Conservation (phyloP, 2,113 vertebrate genomes). For the Tachysurus vachellii region DNA sequence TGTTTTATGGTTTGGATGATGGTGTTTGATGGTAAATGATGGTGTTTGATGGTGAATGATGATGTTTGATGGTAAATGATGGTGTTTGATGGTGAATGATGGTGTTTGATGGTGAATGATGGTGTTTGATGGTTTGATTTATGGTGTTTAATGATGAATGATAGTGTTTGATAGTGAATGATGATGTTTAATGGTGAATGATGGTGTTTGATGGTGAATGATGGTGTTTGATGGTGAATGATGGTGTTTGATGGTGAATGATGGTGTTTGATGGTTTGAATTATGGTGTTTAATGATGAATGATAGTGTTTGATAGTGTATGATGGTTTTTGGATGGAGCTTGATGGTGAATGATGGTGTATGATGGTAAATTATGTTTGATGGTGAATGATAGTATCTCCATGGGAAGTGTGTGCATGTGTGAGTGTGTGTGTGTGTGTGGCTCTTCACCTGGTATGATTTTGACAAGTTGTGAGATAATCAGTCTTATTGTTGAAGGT, state of each 20-base stretch:
- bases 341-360: background rate
- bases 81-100: background rate
- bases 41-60: background rate
- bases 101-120: background rate
- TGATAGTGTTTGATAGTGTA: background rate
- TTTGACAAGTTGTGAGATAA: background rate
- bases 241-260: background rate
- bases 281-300: background rate
- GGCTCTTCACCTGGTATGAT: constrained; percentile 23
- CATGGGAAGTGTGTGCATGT: background rate
- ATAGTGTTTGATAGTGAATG: background rate
- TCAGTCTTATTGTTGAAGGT: constrained; percentile 16
- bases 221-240: too few relatives aligned
- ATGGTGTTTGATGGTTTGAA: too few relatives aligned
- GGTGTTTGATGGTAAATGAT: too few relatives aligned
- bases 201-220: background rate
- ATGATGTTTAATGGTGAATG: background rate
- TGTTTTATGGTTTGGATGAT: too few relatives aligned
- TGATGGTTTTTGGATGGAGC: background rate
- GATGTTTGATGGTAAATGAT: background rate
- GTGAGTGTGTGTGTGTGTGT: constrained; percentile 1
- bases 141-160: background rate
- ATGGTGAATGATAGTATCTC: background rate
- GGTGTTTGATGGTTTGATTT: too few relatives aligned
- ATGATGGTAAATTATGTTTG: background rate